Evolutionary conservation across 2,113 vertebrate species (phyloP).

Genomic region (Cynocephalus volans): DNA sequence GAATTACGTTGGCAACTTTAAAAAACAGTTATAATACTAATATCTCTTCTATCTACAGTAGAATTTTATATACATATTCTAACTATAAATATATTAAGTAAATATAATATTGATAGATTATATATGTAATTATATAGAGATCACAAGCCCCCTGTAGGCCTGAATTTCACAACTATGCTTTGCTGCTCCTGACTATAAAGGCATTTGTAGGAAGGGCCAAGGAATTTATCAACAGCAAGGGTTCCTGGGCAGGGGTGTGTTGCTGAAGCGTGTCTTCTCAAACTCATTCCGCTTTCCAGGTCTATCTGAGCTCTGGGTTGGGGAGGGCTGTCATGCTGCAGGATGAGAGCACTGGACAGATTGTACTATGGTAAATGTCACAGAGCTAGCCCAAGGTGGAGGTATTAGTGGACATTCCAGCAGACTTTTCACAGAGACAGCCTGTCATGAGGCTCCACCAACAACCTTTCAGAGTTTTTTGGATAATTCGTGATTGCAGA

Average conservation of each 20-base stretch:
- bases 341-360: background rate
- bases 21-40: background rate
- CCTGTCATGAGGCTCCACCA: background rate
- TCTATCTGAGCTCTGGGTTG: background rate
- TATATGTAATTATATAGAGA: background rate
- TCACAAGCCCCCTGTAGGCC: background rate
- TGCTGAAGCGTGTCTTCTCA: background rate
- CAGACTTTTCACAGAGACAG: background rate
- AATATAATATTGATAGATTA: background rate
- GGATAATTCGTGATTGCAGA: background rate
- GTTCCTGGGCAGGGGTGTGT: background rate
- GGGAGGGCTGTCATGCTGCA: background rate
- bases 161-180: background rate
- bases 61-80: background rate
- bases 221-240: background rate
- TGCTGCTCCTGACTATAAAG: background rate
- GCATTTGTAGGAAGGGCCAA: background rate
- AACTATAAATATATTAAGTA: background rate
- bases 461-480: background rate
- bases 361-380: background rate
- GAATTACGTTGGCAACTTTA: background rate
- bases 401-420: background rate
- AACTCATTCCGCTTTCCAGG: no score
- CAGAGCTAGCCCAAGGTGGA: background rate
- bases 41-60: background rate